Evolutionary conservation across 2,113 vertebrate species (phyloP), one percentile per base, ranked within the genome.

Genomic region (Phoxinus phoxinus): DNA sequence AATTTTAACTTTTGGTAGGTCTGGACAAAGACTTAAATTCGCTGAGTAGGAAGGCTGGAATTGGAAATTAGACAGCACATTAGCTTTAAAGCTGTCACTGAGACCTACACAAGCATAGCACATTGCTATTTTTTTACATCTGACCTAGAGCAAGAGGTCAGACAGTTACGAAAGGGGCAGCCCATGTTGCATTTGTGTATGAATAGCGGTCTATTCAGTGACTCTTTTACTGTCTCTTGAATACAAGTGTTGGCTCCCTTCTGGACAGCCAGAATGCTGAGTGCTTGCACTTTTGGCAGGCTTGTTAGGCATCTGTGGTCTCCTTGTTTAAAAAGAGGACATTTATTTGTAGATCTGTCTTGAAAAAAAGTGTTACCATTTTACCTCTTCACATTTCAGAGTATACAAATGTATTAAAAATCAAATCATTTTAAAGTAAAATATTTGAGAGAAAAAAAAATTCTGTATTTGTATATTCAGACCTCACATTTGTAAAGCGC

Each of bases 161-260:
- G 92, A 90, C 89, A 86, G 87, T 87, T 83, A 89, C 84, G 71
- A 86, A 90, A 88, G 85, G 83, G 87, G 88, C 90, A 91, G 90
- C 89, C 89, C 89, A 80, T 83, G 79, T 87, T 86, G 46, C 90
- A 95, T 94, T 94, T 94, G 93, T 93, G 85, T 94, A 90, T 94
- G 92, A 95, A 95, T 93, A 84, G 94, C 89, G 41, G 87, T 71
- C 58, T 77, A 86, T 86, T 94, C 89, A 93, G 92, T 88, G 89
- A 90, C 80, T 89, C 84, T 90, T 92, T 91, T 89, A 92, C 87
- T 83, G 86, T 88, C 83, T 23, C 87, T 83, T 85, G 76, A 84
- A 86, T 87, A 71, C 87, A 85, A 87, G 83, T 87, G 84, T 63
- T 58, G 75, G 72, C 46, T 73, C 35, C 46, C 51, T 44, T 84